Conservation (phyloP, 2,888 invertebrate genomes). For the Venusia cambrica region DNA sequence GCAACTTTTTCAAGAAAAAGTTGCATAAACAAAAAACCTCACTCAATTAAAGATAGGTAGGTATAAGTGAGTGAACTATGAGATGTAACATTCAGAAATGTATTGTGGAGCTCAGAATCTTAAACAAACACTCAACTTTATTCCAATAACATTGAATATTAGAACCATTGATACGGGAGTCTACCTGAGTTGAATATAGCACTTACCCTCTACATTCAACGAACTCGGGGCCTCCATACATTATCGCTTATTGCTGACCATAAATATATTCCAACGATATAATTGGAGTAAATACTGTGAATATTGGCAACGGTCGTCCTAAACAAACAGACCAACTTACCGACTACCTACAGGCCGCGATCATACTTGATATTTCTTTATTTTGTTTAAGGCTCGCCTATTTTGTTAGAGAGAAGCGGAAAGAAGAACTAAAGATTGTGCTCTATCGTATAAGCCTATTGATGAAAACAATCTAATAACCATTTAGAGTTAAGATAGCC, state of each 20-base stretch:
- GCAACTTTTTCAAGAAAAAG: no score
- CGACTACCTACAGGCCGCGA: constrained; percentile 16
- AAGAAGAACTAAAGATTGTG: no score
- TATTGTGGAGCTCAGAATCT: no score
- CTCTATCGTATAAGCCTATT: no score
- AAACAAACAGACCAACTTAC: constrained; percentile 46
- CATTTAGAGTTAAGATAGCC: no score
- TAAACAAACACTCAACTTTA: constrained; percentile 6
- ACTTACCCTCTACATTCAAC: constrained; percentile 39
- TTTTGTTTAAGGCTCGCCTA: background rate
- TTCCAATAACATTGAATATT: constrained; percentile 11
- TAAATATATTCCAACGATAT: constrained; percentile 33
- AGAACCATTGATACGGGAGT: constrained; percentile 1
- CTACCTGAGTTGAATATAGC: constrained; percentile 39
- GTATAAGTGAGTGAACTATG: no score
- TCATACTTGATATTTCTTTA: constrained; percentile 7
- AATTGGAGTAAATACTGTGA: constrained; percentile 56
- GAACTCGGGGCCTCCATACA: constrained; percentile 30
- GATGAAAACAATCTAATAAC: no score
- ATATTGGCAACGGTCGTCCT: constrained; percentile 49
- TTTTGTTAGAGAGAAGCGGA: no score
- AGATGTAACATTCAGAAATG: no score
- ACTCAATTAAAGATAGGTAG: no score
- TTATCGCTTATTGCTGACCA: constrained; percentile 38
- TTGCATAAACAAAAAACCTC: no score